phyloP scores from a whole-genome alignment of 1,140 invertebrate species.

The Mycetomoellerius zeteki region DNA sequence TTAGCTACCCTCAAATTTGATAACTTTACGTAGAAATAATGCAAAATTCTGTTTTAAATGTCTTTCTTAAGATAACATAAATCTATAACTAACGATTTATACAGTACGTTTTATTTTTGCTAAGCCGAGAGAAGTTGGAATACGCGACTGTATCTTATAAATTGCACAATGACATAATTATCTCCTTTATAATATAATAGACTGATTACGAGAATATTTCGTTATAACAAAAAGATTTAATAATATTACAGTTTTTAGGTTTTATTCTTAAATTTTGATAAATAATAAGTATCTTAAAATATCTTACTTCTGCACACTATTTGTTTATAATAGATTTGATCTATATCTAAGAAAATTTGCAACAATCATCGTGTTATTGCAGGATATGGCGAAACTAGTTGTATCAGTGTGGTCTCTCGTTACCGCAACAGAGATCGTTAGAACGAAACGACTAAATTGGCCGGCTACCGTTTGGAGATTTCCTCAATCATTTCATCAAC shows the following conservation, averaged over 20 bases:
- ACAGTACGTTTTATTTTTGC: not conserved
- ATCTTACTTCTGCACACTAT: not conserved
- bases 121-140: not conserved
- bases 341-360: not conserved
- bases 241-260: not conserved
- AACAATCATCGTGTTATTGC: conserved; percentile 13
- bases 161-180: not conserved
- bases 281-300: not conserved
- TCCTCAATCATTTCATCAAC: conserved; percentile 82
- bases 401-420: conserved; percentile 37
- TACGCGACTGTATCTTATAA: not conserved
- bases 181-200: not conserved
- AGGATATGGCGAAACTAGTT: conserved; percentile 47
- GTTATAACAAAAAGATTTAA: not conserved
- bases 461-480: conserved; percentile 77
- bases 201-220: not conserved
- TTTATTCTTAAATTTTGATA: conserved; percentile 12
- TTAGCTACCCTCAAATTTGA: not conserved
- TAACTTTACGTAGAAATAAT: not conserved
- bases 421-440: conserved; percentile 37
- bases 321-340: not conserved
- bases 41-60: not conserved
- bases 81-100: not conserved
- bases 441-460: conserved; percentile 75
- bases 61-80: not conserved